These are phyloP conservation scores for Bovichtus variegatus DNA, from an alignment of 2,797 vertebrate species.

Conservation along the genomic window DNA sequence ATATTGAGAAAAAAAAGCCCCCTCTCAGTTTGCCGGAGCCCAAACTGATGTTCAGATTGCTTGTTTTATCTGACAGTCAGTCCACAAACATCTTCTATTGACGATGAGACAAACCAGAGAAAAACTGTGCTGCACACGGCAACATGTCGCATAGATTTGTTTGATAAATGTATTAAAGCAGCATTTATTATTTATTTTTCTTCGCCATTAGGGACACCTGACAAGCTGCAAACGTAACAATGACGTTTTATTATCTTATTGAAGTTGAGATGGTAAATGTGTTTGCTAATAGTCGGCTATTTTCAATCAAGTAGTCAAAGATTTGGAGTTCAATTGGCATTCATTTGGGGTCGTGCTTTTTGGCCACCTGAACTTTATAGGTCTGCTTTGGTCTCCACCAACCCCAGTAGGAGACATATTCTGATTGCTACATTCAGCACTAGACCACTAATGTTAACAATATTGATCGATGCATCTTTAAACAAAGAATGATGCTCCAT, in stretches of 20 bases:
- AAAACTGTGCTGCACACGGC: not conserved
- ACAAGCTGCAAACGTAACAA: not conserved
- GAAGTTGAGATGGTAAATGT: not conserved
- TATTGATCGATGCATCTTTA: not conserved
- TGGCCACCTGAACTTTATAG: too few relatives aligned
- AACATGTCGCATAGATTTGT: not conserved
- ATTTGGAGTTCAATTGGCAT: too few relatives aligned
- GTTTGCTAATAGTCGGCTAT: not conserved
- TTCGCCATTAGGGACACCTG: not conserved
- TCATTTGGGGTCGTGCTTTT: too few relatives aligned
- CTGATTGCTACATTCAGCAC: too few relatives aligned
- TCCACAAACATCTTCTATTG: too few relatives aligned
- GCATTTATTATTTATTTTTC: too few relatives aligned
- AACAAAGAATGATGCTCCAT: not conserved
- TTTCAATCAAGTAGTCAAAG: not conserved
- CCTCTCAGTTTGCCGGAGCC: not conserved
- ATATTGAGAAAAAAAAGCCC: not conserved
- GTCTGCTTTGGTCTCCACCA: too few relatives aligned
- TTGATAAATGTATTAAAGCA: too few relatives aligned
- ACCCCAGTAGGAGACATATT: too few relatives aligned
- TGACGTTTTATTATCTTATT: too few relatives aligned
- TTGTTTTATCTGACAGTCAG: not conserved
- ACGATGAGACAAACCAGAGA: too few relatives aligned
- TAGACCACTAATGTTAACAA: not conserved
- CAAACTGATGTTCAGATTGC: not conserved